Conservation (phyloP, 2,113 vertebrate species). For the Rallus limicola region DNA sequence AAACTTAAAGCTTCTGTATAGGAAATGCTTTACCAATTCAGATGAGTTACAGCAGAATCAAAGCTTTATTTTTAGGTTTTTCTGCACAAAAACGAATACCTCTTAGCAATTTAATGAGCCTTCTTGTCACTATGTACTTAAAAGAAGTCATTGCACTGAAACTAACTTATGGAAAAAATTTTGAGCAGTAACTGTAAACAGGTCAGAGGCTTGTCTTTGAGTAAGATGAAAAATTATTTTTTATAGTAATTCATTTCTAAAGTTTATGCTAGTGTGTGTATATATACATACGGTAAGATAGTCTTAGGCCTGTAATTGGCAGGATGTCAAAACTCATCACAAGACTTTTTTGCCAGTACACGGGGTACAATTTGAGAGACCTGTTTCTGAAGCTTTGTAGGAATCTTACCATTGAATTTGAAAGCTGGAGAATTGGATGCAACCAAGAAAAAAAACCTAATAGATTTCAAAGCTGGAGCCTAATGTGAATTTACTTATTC, state of each 20-base stretch:
- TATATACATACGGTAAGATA: background rate
- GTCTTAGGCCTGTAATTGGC: background rate
- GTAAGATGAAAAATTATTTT: conserved; percentile 47
- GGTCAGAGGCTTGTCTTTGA: conserved; percentile 21
- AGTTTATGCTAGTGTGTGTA: conserved; percentile 33
- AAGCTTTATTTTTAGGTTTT: conserved; percentile 73
- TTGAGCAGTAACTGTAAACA: conserved; percentile 57
- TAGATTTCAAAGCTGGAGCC: background rate
- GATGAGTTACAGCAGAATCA: background rate
- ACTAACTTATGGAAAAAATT: conserved; percentile 63
- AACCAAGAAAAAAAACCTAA: background rate
- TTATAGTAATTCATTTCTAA: conserved; percentile 54
- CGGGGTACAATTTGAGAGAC: background rate
- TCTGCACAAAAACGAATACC: conserved; percentile 77
- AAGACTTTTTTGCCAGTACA: background rate
- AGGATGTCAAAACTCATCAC: background rate
- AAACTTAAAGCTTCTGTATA: conserved; percentile 51
- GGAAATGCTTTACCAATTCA: background rate
- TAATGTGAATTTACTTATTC: conserved; percentile 15
- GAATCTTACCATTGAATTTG: background rate
- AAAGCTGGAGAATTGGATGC: background rate
- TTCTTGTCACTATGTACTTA: conserved; percentile 71
- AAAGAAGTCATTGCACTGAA: conserved; percentile 78
- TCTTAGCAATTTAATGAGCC: conserved; percentile 79
- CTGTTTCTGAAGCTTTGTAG: background rate